Evolutionary conservation across 1,140 invertebrate genomes (phyloP), one percentile per base, ranked within the genome.

Genomic region (Hypsibius dujardini): DNA sequence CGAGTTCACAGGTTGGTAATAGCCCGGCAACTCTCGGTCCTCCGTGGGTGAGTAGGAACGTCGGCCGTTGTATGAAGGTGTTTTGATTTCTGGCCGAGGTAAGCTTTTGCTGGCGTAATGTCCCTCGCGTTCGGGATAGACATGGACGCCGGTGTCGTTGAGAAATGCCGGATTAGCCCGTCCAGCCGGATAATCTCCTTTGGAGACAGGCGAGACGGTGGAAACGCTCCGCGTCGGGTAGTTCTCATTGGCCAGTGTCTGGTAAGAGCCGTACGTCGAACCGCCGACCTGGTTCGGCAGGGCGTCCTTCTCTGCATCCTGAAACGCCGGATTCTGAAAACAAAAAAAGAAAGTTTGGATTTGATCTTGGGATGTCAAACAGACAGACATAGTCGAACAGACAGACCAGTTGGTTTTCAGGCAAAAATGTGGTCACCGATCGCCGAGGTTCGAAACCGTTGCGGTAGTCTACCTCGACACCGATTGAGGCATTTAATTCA

Each of bases 71-170:
- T 56, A n/a, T n/a, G 50, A 7, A 7, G 50, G 50, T 7, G 50
- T 56, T n/a, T n/a, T 56, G n/a, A n/a, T 56, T n/a, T 56, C 50
- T n/a, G n/a, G 7, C 50, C 50, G 7, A 7, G 50, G 50, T 7
- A 56, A n/a, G n/a, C 50, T 56, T 56, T 56, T 56, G n/a, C 50
- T n/a, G n/a, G n/a, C 7, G n/a, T 56, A 56, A 56, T 56, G 50
- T 7, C 7, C 50, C n/a, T 56, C 50, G 7, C n/a, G n/a, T n/a
- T n/a, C n/a, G n/a, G n/a, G n/a, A n/a, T n/a, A n/a, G n/a, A n/a
- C n/a, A n/a, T n/a, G 7, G n/a, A n/a, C n/a, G n/a, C 7, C 50
- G 50, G 50, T n/a, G 7, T 56, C 50, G 7, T n/a, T 56, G 7
- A 56, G 50, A n/a, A 56, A 56, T 56, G 50, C n/a, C 7, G 7